A percentile compares a stretch with the other conserved stretches of the same genome.
Conservation (phyloP, 2,113 vertebrate genomes). For the Podarcis muralis region DNA sequence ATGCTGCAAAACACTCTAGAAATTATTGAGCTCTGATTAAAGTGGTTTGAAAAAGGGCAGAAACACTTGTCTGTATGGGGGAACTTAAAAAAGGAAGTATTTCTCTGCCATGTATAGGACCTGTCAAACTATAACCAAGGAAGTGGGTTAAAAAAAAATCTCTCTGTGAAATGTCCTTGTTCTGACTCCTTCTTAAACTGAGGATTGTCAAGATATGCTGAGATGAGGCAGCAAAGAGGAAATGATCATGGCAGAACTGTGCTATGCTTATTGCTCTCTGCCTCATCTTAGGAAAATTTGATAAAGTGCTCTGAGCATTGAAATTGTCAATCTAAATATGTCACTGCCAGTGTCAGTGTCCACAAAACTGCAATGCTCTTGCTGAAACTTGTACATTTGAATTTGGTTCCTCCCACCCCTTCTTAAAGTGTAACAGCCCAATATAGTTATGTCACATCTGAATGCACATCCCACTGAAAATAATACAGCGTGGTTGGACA, state of each 20-base stretch:
- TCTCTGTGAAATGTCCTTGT: background rate
- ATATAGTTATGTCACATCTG: background rate
- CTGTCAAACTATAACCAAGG: background rate
- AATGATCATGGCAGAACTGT: background rate
- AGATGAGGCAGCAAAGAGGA: background rate
- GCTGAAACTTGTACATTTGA: background rate
- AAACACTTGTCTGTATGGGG: background rate
- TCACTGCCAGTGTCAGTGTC: background rate
- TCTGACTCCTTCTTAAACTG: background rate
- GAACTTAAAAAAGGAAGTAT: background rate
- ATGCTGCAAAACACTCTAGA: background rate
- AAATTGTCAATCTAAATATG: background rate
- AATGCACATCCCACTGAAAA: background rate
- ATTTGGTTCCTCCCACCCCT: background rate
- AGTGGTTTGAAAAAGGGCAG: background rate
- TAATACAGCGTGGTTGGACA: background rate
- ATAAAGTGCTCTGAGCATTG: background rate
- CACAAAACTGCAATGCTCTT: background rate
- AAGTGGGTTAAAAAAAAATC: background rate
- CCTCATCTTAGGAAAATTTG: background rate
- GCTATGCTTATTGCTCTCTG: background rate
- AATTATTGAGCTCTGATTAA: conserved; percentile 1
- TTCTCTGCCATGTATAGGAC: background rate
- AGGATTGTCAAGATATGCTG: background rate
- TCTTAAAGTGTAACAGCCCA: background rate